phyloP scores from a whole-genome alignment of 2,113 vertebrate genomes.

The Dipodomys ordii region DNA sequence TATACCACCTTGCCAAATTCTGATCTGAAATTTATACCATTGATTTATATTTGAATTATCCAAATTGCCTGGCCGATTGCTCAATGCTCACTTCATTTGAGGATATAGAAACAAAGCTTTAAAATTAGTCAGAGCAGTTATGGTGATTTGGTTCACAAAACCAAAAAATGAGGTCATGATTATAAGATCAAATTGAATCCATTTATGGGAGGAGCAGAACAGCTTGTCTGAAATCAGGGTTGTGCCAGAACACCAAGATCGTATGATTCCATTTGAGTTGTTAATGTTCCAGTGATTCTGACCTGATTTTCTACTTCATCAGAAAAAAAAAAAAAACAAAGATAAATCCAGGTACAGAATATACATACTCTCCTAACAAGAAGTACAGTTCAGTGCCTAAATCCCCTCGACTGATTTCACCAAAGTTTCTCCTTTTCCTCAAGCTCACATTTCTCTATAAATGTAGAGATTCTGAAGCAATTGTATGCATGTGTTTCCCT shows the following conservation, averaged over 20 bases:
- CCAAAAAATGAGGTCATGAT: slow-evolving; percentile 61
- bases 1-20: slow-evolving; percentile 24
- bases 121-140: slow-evolving; percentile 19
- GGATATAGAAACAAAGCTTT: slow-evolving; percentile 33
- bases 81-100: neutral
- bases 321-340: slow-evolving; percentile 10
- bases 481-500: neutral
- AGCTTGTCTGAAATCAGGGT: slow-evolving; percentile 54
- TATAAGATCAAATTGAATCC: slow-evolving; percentile 37
- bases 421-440: slow-evolving; percentile 10
- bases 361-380: neutral
- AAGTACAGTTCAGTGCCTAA: neutral
- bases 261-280: slow-evolving; percentile 43
- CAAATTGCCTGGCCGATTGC: neutral
- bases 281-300: slow-evolving; percentile 43
- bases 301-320: slow-evolving; percentile 70
- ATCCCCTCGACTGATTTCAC: slow-evolving; percentile 27
- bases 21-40: neutral
- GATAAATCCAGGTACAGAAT: neutral
- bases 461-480: slow-evolving; percentile 35
- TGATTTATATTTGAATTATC: neutral
- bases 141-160: slow-evolving; percentile 47
- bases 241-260: slow-evolving; percentile 48
- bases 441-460: slow-evolving; percentile 27
- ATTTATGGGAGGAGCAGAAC: slow-evolving; percentile 44